A percentile compares a stretch with the other conserved stretches of the same genome.
Conservation (phyloP, 2,113 vertebrate genomes). For the Hippocampus mohnikei region DNA sequence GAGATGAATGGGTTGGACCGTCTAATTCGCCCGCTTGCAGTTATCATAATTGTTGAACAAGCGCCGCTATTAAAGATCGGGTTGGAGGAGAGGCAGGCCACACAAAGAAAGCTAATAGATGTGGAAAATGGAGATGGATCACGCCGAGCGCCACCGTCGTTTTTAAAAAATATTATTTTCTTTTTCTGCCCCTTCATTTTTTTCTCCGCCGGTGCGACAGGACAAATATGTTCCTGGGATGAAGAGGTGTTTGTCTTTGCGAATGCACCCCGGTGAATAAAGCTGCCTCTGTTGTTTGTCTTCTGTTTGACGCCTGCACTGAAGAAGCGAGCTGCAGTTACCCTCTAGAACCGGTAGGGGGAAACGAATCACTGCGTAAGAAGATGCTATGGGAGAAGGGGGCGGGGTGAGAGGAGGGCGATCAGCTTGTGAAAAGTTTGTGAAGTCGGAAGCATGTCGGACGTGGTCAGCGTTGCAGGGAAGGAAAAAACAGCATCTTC, state of each 20-base stretch:
- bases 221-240: slow-evolving; percentile 66
- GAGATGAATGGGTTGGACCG: slow-evolving; percentile 76
- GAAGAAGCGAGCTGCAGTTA: slow-evolving; percentile 61
- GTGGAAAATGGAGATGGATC: slow-evolving; percentile 76
- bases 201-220: slow-evolving; percentile 58
- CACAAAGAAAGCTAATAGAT: slow-evolving; percentile 76
- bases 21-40: slow-evolving; percentile 75
- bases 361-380: slow-evolving; percentile 76
- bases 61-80: slow-evolving; percentile 71
- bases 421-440: slow-evolving; percentile 42
- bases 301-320: slow-evolving; percentile 11
- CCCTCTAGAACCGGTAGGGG: slow-evolving; percentile 73
- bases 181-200: slow-evolving; percentile 36
- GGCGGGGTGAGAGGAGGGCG: slow-evolving; percentile 25
- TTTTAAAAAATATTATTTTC: not conserved
- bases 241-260: slow-evolving; percentile 28
- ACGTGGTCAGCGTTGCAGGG: slow-evolving; percentile 22
- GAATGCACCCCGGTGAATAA: slow-evolving; percentile 51
- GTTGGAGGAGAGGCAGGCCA: slow-evolving; percentile 59
- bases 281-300: slow-evolving; percentile 32
- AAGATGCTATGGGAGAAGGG: slow-evolving; percentile 9
- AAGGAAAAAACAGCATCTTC: not conserved
- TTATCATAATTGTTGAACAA: slow-evolving; percentile 79
- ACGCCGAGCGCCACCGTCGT: slow-evolving; percentile 36
- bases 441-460: slow-evolving; percentile 11